Base-by-base conservation (phyloP, 2,888 invertebrate genomes). In the Cephus pulcher region DNA sequence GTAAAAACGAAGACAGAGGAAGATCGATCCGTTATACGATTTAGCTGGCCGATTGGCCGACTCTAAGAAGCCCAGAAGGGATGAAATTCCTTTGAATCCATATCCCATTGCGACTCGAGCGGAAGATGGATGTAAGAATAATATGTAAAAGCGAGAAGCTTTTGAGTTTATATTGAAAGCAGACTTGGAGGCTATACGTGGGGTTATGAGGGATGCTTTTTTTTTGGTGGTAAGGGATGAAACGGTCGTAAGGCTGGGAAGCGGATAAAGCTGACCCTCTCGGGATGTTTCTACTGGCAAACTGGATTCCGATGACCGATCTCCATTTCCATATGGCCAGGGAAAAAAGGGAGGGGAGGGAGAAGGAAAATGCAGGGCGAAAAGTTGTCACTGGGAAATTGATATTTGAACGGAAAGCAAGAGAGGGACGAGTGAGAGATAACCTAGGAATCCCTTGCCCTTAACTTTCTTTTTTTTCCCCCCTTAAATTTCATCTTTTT, bases 281-380 rank as follows among this genome's bases (percentile, higher is more conserved):
- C 86, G 86, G 88, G 89, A 89, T 89, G 87, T 90, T 90, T 89
- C 89, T 84, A 88, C 89, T 88, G 83, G 87, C 88, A 90, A 91
- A 91, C 89, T 89, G 86, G 88, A 91, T 91, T 90, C 85, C 88
- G 86, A 88, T 88, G 88, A 88, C 86, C 88, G 86, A 90, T 90
- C 88, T 89, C 88, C 86, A 91, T 91, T 91, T 90, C 89, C 90
- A 90, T 90, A 89, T 87, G 87, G 83, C 82, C 79, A 80, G 76
- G 80, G 81, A 71, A 70, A 77, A 73, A 80, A 81, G 84, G 84
- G 80, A 80, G 83, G 40, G 15, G 76, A 80, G 75, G 75, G 40
- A 79, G 76, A 80, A 81, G 82, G 80, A 73, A 68, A 73, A 75
- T 78, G 56, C 76, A 80, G 84, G 82, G 82, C 84, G 86, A 84